phyloP scores from a whole-genome alignment of 1,140 invertebrate genomes.

The Doryteuthis pealeii region DNA sequence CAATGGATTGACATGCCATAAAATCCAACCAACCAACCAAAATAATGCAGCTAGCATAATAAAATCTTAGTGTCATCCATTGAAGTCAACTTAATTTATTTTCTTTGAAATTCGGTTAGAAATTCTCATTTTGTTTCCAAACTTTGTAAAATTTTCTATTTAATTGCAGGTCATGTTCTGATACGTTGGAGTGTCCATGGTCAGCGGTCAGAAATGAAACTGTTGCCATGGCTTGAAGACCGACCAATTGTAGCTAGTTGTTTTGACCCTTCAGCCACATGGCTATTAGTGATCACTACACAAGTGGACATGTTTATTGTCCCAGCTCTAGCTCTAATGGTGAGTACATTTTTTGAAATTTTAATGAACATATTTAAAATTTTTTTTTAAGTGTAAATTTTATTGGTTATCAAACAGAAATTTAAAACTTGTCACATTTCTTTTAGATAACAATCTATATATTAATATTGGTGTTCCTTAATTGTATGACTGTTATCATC shows the following conservation, averaged over 20 bases:
- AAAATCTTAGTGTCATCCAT: no score
- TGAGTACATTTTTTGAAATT: constrained; percentile 33
- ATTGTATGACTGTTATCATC: no score
- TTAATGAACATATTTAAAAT: no score
- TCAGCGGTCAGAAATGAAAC: constrained; percentile 65
- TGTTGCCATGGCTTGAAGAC: constrained; percentile 69
- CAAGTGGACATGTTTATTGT: constrained; percentile 69
- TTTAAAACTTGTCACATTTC: background rate
- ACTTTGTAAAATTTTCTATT: no score
- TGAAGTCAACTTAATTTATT: no score
- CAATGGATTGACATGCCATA: no score
- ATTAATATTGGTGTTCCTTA: no score
- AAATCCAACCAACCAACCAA: no score
- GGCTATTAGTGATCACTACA: constrained; percentile 69
- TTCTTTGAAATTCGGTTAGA: no score
- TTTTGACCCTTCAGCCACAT: constrained; percentile 72
- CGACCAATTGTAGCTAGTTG: constrained; percentile 69
- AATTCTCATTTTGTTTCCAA: no score
- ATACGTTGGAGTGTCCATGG: constrained; percentile 35
- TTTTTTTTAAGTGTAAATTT: background rate
- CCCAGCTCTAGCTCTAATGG: constrained; percentile 65
- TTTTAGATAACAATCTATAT: no score
- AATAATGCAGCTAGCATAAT: no score
- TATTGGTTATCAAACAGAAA: background rate
- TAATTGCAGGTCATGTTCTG: constrained; percentile 36